These are phyloP conservation scores for Drosophila pullipes DNA, from an alignment of 2,888 invertebrate genomes.

Conservation along the genomic window DNA sequence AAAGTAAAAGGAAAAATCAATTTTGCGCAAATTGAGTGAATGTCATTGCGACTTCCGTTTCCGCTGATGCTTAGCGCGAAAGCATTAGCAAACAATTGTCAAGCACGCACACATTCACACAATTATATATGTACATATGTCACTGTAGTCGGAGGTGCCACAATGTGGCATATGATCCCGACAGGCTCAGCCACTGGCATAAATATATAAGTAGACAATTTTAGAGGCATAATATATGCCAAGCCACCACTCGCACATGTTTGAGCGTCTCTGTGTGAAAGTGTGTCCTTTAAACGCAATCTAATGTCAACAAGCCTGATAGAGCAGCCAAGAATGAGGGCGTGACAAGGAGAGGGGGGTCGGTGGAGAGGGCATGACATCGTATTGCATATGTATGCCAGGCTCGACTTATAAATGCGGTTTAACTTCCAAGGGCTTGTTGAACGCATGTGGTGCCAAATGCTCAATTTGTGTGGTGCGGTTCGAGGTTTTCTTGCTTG, in stretches of 20 bases:
- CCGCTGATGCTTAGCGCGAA: slow-evolving; percentile 34
- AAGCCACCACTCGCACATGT: slow-evolving; percentile 17
- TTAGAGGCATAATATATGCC: slow-evolving; percentile 63
- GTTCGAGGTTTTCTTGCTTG: slow-evolving; percentile 34
- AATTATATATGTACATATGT: slow-evolving; percentile 9
- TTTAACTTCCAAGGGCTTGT: slow-evolving; percentile 76
- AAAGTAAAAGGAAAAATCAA: slow-evolving; percentile 52
- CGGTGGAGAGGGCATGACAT: slow-evolving; percentile 17
- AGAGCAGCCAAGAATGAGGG: slow-evolving; percentile 28
- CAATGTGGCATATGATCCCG: slow-evolving; percentile 74
- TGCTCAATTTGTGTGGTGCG: slow-evolving; percentile 20
- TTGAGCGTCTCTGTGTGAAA: slow-evolving; percentile 17
- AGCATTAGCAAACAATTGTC: slow-evolving; percentile 75
- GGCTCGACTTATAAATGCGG: slow-evolving; percentile 76
- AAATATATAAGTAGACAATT: slow-evolving; percentile 75
- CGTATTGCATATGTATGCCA: slow-evolving; percentile 50
- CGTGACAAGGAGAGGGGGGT: slow-evolving; percentile 28
- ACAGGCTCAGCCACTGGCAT: slow-evolving; percentile 65
- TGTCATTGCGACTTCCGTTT: slow-evolving; percentile 71
- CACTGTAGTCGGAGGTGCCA: slow-evolving; percentile 58
- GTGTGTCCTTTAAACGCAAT: slow-evolving; percentile 76
- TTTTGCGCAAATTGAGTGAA: slow-evolving; percentile 72
- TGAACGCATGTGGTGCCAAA: slow-evolving; percentile 53
- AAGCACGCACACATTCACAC: slow-evolving; percentile 31
- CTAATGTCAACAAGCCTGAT: slow-evolving; percentile 69